phyloP scores from a whole-genome alignment of 2,888 invertebrate genomes.

The Cylloceria caligata region DNA sequence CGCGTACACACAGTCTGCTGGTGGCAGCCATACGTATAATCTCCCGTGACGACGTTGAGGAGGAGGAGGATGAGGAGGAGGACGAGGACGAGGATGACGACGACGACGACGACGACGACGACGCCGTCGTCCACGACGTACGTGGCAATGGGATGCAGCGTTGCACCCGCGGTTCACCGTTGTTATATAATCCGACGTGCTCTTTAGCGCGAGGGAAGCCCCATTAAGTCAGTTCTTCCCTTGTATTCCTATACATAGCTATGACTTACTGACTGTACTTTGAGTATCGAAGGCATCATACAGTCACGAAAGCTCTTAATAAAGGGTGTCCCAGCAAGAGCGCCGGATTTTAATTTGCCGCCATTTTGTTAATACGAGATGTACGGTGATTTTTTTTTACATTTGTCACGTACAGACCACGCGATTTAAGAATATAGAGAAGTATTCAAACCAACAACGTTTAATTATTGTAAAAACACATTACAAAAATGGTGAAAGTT shows the following conservation, averaged over 20 bases:
- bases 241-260: not conserved
- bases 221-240: constrained; percentile 56
- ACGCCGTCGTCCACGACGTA: not conserved
- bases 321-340: too few species aligned
- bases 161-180: constrained; percentile 43
- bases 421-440: too few species aligned
- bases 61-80: constrained; percentile 24
- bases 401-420: too few species aligned
- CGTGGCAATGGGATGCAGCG: constrained; percentile 53
- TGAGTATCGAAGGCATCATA: not conserved
- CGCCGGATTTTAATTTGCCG: too few species aligned
- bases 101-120: constrained; percentile 28
- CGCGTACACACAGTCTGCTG: constrained; percentile 31
- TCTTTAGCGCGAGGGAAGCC: constrained; percentile 48
- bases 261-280: constrained; percentile 20
- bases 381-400: too few species aligned
- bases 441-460: too few species aligned
- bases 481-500: too few species aligned
- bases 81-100: constrained; percentile 30
- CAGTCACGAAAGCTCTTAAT: not conserved
- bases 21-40: constrained; percentile 65
- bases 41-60: constrained; percentile 51
- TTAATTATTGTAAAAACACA: too few species aligned
- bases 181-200: constrained; percentile 58
- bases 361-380: too few species aligned